phyloP scores from a whole-genome alignment of 2,888 invertebrate genomes.

The Tetrapedia diversipes region DNA sequence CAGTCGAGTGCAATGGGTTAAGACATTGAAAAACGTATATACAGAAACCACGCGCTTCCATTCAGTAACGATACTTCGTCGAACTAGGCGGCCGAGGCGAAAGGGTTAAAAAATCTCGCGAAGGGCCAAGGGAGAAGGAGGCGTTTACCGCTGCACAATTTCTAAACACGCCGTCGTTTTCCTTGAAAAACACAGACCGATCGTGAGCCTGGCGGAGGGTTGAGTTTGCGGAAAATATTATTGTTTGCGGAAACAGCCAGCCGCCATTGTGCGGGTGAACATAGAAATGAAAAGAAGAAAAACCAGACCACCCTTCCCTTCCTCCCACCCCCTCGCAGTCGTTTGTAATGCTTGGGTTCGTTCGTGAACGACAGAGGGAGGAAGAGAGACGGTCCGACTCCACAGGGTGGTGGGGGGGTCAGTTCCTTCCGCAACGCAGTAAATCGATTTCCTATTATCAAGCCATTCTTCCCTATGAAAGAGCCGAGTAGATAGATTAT shows the following conservation, averaged over 20 bases:
- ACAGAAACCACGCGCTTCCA: too few species aligned
- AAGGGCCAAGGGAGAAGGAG: neutral
- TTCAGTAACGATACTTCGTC: too few species aligned
- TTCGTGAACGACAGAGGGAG: conserved; percentile 14
- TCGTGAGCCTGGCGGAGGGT: conserved; percentile 34
- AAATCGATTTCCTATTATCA: conserved; percentile 72
- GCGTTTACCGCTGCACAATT: conserved; percentile 20
- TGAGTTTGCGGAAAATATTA: conserved; percentile 62
- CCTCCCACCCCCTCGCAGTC: conserved; percentile 5
- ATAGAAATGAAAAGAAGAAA: conserved; percentile 29
- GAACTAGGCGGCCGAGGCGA: too few species aligned
- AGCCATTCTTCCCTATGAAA: conserved; percentile 65
- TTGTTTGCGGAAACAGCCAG: conserved; percentile 48
- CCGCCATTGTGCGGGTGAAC: conserved; percentile 44
- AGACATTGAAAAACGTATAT: too few species aligned
- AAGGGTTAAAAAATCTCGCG: conserved; percentile 35
- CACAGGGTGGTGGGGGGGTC: neutral
- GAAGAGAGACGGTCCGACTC: conserved; percentile 1
- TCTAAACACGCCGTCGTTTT: neutral
- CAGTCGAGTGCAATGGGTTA: too few species aligned
- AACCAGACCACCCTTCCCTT: conserved; percentile 1
- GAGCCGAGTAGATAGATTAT: conserved; percentile 68
- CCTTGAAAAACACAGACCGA: conserved; percentile 51
- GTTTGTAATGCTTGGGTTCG: conserved; percentile 60
- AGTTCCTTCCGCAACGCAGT: conserved; percentile 59